Evolutionary conservation across 2,888 invertebrate genomes (phyloP), one percentile per base, ranked within the genome.

Genomic region (Pandemis cinnamomeana): DNA sequence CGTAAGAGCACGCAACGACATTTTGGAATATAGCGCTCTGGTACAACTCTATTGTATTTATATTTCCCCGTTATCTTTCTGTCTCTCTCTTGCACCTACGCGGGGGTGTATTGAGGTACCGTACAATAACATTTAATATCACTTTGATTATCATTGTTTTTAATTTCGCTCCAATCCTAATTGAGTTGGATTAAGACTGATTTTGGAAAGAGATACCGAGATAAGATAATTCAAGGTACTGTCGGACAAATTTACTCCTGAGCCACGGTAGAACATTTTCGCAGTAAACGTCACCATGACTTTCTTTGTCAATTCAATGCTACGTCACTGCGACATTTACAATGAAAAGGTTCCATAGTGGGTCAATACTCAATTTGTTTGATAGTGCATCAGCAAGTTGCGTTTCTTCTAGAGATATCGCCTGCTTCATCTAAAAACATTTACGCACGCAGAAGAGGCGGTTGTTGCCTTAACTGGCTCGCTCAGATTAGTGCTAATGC

Each of bases 41-140:
- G 5, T 61, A 42, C 7, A 53, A 46, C n/a, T 42, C 53, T 10
- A 53, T 53, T 27, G 11, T 67, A 67, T 72, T 72, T 72, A 72
- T 72, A 67, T 55, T 46, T 41, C 36, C 53, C 36, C 67, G 15
- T 41, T 67, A 67, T 67, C 67, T 48, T 5, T 66, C 67, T 48
- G 8, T 66, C 7, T n/a, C 15, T 20, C 20, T 58, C 13, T 63
- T 5, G 41, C 27, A 36, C 27, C 27, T 42, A 51, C 53, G 67
- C 27, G 3, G 15, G 53, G 36, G 8, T 36, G 8, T n/a, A 36
- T 66, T 10, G 5, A 36, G 27, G 27, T 36, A 36, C 27, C 27
- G 27, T 4, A 4, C 4, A 36, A 36, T 1, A 36, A 51, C 10
- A 58, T 27, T 27, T 7, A 11, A 58, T 27, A 58, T 58, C 58